These are phyloP conservation scores for Trididemnum nubilum DNA, from an alignment of 23 tunicate species.

Conservation along the genomic window DNA sequence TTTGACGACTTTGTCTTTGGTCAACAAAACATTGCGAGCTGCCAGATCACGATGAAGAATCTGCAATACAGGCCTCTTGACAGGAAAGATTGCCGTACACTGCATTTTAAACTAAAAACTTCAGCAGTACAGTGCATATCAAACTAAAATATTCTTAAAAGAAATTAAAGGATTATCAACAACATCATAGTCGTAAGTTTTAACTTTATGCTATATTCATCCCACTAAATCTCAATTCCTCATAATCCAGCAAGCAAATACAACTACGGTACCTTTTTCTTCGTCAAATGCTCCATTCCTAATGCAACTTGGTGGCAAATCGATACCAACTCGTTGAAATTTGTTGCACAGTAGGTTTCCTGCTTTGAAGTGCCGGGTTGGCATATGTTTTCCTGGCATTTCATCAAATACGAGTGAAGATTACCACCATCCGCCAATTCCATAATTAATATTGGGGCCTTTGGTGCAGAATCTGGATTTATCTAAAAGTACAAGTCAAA, in stretches of 20 bases:
- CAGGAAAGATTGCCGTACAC: too few species aligned
- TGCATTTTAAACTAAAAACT: too few species aligned
- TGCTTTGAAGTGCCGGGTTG: background rate
- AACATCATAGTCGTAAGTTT: too few species aligned
- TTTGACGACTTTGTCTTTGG: constrained; percentile 56
- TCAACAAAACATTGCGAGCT: constrained; percentile 72
- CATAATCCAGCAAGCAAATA: too few species aligned
- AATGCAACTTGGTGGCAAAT: constrained; percentile 54
- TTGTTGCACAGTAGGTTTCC: background rate
- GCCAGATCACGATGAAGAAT: constrained; percentile 85
- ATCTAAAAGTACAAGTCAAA: background rate
- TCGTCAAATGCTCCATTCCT: constrained; percentile 77
- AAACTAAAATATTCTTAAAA: too few species aligned
- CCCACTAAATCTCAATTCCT: too few species aligned
- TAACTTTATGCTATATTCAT: too few species aligned
- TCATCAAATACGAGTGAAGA: constrained; percentile 37
- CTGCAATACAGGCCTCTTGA: too few species aligned
- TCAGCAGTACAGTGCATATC: too few species aligned
- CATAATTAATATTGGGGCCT: constrained; percentile 59
- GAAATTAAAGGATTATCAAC: background rate
- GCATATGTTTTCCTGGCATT: constrained; percentile 8
- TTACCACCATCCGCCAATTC: constrained; percentile 61
- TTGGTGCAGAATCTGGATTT: background rate
- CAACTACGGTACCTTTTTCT: constrained; percentile 88
- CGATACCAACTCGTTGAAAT: constrained; percentile 48